Conservation (phyloP, 2,113 vertebrate genomes). For the Gymnarchus niloticus region DNA sequence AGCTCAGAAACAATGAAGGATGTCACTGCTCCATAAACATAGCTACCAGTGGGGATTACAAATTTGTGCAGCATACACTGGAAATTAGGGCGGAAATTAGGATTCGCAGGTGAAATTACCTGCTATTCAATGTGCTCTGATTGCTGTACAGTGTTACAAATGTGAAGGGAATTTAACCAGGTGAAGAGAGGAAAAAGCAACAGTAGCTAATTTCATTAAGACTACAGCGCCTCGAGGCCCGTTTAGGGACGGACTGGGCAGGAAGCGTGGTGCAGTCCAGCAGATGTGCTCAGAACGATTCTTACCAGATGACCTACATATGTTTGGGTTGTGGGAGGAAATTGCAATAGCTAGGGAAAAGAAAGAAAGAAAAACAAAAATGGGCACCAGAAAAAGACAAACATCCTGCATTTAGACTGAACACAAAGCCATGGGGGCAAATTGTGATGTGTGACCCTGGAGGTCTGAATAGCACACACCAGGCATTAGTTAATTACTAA, state of each 20-base stretch:
- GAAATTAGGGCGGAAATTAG: background rate
- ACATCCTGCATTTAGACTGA: conserved; percentile 9
- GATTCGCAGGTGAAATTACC: background rate
- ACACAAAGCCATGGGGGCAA: background rate
- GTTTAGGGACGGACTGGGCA: no score
- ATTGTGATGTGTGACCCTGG: conserved; percentile 4
- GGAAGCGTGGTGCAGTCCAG: no score
- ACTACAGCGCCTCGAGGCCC: no score
- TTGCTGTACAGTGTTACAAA: background rate
- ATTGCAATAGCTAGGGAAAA: background rate
- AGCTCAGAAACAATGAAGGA: background rate
- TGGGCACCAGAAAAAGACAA: background rate
- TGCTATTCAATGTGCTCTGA: no score
- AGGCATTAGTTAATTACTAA: background rate
- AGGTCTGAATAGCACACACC: background rate
- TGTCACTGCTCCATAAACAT: background rate
- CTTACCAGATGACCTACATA: background rate
- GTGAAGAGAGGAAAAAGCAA: background rate
- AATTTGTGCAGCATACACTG: background rate
- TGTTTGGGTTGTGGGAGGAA: background rate
- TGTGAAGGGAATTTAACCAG: background rate
- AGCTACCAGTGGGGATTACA: background rate
- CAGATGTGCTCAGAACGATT: background rate
- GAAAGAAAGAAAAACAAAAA: background rate
- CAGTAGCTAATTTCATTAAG: background rate